A percentile compares a stretch with the other conserved stretches of the same genome.
These are phyloP conservation scores for Teinopalpus imperialis DNA, from an alignment of 2,888 invertebrate species.

Conservation along the genomic window DNA sequence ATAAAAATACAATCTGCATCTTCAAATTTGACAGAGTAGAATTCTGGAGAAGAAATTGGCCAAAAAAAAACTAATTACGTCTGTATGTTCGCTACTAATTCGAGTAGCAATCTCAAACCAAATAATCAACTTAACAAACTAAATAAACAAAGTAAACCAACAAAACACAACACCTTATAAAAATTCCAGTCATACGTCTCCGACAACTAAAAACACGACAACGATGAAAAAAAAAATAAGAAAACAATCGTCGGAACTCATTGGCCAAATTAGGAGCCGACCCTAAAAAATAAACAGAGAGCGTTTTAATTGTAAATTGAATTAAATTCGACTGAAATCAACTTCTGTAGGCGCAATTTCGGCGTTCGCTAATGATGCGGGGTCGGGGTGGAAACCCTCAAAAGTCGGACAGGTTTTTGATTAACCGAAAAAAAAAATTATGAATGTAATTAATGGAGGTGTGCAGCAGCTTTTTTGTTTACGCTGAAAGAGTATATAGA, in stretches of 20 bases:
- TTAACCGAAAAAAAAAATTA: conserved; percentile 61
- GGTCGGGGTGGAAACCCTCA: conserved; percentile 42
- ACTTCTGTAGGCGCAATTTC: conserved; percentile 54
- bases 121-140: conserved; percentile 21
- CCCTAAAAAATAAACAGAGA: conserved; percentile 67
- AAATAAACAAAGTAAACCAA: conserved; percentile 15
- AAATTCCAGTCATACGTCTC: conserved; percentile 26
- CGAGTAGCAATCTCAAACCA: background rate
- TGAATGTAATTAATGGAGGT: conserved; percentile 62
- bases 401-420: conserved; percentile 63
- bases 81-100: conserved; percentile 4
- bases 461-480: conserved; percentile 40
- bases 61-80: too few relatives aligned
- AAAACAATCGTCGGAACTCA: conserved; percentile 34
- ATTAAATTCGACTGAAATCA: conserved; percentile 70
- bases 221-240: conserved; percentile 20
- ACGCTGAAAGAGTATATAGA: conserved; percentile 43
- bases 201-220: conserved; percentile 25
- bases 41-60: too few relatives aligned
- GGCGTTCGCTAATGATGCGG: conserved; percentile 60
- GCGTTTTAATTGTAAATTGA: conserved; percentile 75
- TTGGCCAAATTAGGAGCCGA: conserved; percentile 55
- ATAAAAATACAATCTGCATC: too few relatives aligned
- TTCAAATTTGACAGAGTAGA: too few relatives aligned
- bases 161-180: conserved; percentile 26